These are phyloP conservation scores for Zootoca vivipara DNA, from an alignment of 2,113 vertebrate species.

Conservation along the genomic window DNA sequence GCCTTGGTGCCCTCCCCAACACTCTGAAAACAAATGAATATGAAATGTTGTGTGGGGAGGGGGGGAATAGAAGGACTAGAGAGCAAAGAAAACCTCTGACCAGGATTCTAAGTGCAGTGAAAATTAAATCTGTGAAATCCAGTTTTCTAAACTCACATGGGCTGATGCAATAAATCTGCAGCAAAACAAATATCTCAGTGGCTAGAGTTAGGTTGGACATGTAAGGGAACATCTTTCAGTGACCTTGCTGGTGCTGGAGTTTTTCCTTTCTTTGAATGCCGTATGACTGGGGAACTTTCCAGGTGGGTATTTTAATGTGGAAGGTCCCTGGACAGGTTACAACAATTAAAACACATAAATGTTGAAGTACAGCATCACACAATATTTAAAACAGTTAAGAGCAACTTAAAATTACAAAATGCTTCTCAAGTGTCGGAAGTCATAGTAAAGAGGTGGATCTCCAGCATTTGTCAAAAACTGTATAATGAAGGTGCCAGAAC, in stretches of 20 bases:
- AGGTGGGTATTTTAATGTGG: too few species aligned
- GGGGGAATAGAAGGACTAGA: neutral
- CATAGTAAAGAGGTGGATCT: too few species aligned
- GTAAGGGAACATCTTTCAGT: neutral
- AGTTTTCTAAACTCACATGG: slow-evolving; percentile 6
- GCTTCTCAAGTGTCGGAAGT: too few species aligned
- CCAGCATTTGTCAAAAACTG: too few species aligned
- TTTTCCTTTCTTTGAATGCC: neutral
- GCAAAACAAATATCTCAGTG: neutral
- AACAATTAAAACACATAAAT: too few species aligned
- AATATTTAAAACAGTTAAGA: too few species aligned
- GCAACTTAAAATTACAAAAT: too few species aligned
- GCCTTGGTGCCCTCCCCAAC: neutral
- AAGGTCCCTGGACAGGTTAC: too few species aligned
- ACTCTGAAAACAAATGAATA: neutral
- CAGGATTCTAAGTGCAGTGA: slow-evolving; percentile 5
- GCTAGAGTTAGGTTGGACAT: neutral
- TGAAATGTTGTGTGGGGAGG: neutral
- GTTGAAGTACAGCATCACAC: too few species aligned
- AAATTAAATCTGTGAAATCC: slow-evolving; percentile 17
- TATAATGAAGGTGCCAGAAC: too few species aligned
- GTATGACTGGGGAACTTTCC: neutral
- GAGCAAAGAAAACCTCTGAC: neutral
- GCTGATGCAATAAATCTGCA: neutral
- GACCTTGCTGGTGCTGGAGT: neutral